These are phyloP conservation scores for Panagrolaimus sp. DNA, from an alignment of 1,140 invertebrate species.

Conservation along the genomic window DNA sequence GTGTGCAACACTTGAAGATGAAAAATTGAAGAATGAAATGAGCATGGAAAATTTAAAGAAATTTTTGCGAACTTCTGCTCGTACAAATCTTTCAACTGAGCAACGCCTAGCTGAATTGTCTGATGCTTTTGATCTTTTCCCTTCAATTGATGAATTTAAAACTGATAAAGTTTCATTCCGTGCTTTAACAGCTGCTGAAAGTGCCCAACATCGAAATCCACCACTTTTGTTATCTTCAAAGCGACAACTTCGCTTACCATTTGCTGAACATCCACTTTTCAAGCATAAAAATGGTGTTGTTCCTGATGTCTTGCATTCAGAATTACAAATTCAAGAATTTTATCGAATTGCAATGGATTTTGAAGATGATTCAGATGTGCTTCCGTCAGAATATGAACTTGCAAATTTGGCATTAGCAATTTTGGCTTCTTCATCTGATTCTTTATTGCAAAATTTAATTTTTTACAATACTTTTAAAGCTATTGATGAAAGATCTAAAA, in stretches of 20 bases:
- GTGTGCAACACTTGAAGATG: neutral
- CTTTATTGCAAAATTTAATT: neutral
- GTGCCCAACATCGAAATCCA: neutral
- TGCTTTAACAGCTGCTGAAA: neutral
- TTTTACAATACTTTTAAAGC: neutral
- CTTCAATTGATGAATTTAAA: neutral
- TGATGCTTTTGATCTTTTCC: neutral
- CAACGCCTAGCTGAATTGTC: neutral
- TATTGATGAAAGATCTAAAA: neutral
- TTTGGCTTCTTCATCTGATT: neutral
- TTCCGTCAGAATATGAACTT: neutral
- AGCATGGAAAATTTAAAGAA: neutral
- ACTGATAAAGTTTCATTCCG: too few relatives aligned
- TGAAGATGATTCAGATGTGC: neutral
- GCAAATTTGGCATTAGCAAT: neutral
- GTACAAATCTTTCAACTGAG: neutral
- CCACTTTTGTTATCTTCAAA: neutral
- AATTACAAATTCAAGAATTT: neutral
- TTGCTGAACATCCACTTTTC: neutral
- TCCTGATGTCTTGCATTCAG: neutral
- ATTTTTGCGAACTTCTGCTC: neutral
- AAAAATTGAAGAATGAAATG: neutral
- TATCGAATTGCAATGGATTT: neutral
- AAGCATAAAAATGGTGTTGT: neutral
- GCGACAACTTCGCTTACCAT: neutral